These are phyloP conservation scores for Agelastica alni DNA, from an alignment of 2,888 invertebrate species.

Conservation along the genomic window DNA sequence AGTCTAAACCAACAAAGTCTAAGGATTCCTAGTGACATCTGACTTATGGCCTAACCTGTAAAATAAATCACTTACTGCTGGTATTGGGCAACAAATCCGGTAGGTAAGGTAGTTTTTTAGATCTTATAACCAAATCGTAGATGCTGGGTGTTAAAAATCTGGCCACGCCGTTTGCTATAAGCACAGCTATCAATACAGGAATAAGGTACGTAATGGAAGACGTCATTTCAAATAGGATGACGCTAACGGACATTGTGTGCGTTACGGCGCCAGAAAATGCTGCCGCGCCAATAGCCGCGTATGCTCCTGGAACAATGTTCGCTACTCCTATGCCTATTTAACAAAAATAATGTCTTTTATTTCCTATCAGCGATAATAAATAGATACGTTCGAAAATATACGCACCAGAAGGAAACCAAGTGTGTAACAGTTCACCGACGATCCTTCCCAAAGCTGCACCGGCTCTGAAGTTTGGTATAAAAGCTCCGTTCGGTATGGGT, in stretches of 20 bases:
- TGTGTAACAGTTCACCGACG: constrained; percentile 92
- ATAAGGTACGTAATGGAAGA: constrained; percentile 95
- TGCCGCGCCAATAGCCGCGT: constrained; percentile 93
- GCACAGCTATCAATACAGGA: constrained; percentile 91
- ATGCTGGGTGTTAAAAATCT: constrained; percentile 90
- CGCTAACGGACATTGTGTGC: constrained; percentile 94
- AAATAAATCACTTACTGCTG: constrained; percentile 62
- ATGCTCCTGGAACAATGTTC: constrained; percentile 89
- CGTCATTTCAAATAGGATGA: constrained; percentile 94
- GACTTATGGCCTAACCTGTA: too few species aligned
- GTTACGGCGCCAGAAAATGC: constrained; percentile 95
- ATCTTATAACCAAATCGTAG: constrained; percentile 94
- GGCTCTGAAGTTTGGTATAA: constrained; percentile 96
- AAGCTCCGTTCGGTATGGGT: constrained; percentile 95
- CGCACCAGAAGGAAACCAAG: constrained; percentile 76
- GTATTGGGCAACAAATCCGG: constrained; percentile 90
- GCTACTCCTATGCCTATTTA: constrained; percentile 74
- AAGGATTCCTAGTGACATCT: too few species aligned
- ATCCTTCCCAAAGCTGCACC: constrained; percentile 93
- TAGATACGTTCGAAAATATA: too few species aligned
- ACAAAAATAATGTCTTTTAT: not conserved
- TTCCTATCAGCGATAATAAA: too few species aligned
- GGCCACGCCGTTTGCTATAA: constrained; percentile 92
- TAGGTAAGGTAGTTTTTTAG: constrained; percentile 93
- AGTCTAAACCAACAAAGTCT: too few species aligned